Evolutionary conservation across 2,797 vertebrate genomes (phyloP).

Genomic region (Amblyraja radiata): DNA sequence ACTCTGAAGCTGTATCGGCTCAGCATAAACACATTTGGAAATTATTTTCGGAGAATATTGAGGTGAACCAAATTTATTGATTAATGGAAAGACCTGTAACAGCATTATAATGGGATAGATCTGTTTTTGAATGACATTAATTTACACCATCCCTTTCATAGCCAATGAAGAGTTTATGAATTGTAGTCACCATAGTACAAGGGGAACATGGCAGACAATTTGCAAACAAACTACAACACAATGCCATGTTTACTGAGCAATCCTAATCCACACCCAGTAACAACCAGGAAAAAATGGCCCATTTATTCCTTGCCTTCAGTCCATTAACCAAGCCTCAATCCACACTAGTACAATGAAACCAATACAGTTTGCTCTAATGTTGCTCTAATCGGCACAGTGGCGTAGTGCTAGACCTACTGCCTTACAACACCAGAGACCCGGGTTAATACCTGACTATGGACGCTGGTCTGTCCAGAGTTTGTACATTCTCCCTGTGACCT

Average conservation of each 20-base stretch:
- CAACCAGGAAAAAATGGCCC: no score
- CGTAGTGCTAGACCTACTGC: no score
- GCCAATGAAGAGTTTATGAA: background rate
- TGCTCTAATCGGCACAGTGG: background rate
- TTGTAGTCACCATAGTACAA: background rate
- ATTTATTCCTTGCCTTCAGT: no score
- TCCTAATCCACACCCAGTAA: no score
- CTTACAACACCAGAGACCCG: no score
- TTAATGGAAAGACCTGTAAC: background rate
- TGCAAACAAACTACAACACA: background rate
- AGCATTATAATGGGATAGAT: background rate
- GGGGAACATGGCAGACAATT: background rate
- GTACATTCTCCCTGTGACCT: no score
- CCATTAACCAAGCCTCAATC: background rate
- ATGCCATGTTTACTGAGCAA: no score
- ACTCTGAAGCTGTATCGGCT: background rate
- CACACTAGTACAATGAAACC: background rate
- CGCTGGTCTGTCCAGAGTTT: no score
- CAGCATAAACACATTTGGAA: background rate
- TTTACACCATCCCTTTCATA: background rate
- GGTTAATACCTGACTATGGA: no score
- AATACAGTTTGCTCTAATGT: background rate
- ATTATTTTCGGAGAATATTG: background rate
- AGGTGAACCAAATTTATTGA: background rate
- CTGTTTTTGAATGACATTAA: background rate